Evolutionary conservation across 2,113 vertebrate genomes (phyloP), one percentile per base, ranked within the genome.

Genomic region (Pygoscelis adeliae): DNA sequence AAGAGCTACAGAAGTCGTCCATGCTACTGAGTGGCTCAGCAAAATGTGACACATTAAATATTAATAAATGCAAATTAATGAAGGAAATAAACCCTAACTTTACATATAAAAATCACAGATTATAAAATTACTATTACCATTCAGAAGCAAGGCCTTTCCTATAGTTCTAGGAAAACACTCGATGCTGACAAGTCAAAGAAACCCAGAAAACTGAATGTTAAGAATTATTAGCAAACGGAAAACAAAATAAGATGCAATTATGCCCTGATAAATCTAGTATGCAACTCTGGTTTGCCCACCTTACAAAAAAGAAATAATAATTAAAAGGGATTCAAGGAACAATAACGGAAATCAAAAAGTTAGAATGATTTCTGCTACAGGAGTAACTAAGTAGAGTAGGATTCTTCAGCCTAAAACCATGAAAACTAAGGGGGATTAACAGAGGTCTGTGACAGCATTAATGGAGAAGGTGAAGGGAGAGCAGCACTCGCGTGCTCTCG

Each of bases 401-500:
- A 70, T 56, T 29, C 61, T 62, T 62, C 32, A 87, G 38, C 44
- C 38, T n/a, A 59, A 76, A 59, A 3, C 15, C 21, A 46, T 6
- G 32, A 53, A 47, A 77, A 53, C 11, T 42, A 36, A 82, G 38
- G 12, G 12, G 14, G 32, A 26, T 20, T 77, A 52, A 42, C 19
- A 46, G 25, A 40, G 44, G 15, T 22, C n/a, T 38, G 34, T 2
- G 19, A 47, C 15, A 29, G 26, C 52, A 32, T 36, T 32, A 65
- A 30, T 10, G n/a, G 52, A 61, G 55, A n/a, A 74, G 34, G 40
- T 20, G 27, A 70, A 76, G 7, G n/a, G 19, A 52, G 22, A 53
- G n/a, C 77, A 81, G 44, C 26, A 18, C 38, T 23, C 5, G 2
- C 1, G 1, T 2, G 15, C 52, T 17, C 46, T 49, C 2, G 1